phyloP scores from a whole-genome alignment of 2,797 vertebrate species.

The Enteromius afrohamiltoni region DNA sequence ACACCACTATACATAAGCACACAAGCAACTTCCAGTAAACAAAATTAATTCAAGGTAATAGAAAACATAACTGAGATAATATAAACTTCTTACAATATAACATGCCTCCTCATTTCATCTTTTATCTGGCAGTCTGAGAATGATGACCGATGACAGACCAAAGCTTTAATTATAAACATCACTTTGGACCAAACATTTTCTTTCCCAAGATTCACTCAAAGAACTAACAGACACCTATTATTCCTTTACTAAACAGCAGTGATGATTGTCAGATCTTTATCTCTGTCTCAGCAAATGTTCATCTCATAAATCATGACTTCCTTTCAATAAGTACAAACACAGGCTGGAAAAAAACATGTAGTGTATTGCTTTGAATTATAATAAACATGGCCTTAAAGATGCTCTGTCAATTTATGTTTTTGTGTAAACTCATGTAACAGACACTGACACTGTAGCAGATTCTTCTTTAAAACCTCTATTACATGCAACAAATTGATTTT shows the following conservation, averaged over 20 bases:
- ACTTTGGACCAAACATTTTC: constrained; percentile 1
- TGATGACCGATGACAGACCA: background rate
- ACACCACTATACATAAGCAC: constrained; percentile 26
- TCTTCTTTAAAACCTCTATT: background rate
- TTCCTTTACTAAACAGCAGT: constrained; percentile 7
- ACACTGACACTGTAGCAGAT: background rate
- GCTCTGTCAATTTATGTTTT: background rate
- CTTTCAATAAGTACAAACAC: background rate
- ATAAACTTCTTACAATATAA: background rate
- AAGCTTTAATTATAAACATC: background rate
- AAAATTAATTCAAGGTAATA: background rate
- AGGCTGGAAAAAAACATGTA: background rate
- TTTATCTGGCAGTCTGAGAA: background rate
- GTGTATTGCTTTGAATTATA: background rate
- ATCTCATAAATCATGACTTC: background rate
- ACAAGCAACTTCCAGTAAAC: background rate
- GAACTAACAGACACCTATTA: background rate
- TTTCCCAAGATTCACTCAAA: background rate
- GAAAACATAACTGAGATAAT: background rate
- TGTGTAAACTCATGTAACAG: background rate
- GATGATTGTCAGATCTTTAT: constrained; percentile 11
- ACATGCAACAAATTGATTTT: background rate
- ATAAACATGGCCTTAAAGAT: background rate
- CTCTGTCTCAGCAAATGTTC: background rate
- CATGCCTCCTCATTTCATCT: background rate